Evolutionary conservation across 2,888 invertebrate genomes (phyloP).

Genomic region (Calameuta pallipes): DNA sequence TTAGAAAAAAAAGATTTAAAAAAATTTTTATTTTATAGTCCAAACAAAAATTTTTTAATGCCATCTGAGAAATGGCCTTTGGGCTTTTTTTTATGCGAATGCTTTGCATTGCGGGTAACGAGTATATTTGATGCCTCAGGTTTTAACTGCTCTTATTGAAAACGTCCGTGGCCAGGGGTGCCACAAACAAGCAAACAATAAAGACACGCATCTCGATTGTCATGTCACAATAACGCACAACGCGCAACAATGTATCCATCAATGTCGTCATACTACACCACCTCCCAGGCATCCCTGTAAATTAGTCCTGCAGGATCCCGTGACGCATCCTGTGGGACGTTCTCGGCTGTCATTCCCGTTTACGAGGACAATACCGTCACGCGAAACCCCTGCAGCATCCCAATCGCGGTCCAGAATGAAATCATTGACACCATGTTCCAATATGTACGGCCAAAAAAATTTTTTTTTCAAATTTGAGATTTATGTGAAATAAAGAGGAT

Average conservation of each 20-base stretch:
- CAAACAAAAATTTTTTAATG: too few species aligned
- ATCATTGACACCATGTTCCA: too few species aligned
- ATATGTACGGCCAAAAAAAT: too few species aligned
- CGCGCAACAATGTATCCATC: conserved; percentile 59
- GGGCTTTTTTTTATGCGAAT: too few species aligned
- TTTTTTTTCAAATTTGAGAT: too few species aligned
- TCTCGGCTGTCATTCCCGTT: conserved; percentile 55
- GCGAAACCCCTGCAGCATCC: conserved; percentile 39
- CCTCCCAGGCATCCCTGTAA: conserved; percentile 43
- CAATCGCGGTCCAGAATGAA: not conserved
- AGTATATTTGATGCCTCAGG: too few species aligned
- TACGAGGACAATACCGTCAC: conserved; percentile 44
- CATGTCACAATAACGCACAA: conserved; percentile 49
- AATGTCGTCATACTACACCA: conserved; percentile 51
- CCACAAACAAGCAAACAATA: conserved; percentile 60
- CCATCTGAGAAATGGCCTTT: too few species aligned
- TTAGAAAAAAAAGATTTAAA: too few species aligned
- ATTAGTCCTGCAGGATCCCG: conserved; percentile 58
- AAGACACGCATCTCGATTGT: conserved; percentile 53
- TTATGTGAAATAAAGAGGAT: too few species aligned
- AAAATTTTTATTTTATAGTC: too few species aligned
- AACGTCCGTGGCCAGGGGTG: not conserved
- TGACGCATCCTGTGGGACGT: conserved; percentile 54
- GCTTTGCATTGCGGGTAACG: too few species aligned
- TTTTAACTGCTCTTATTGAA: too few species aligned